Evolutionary conservation across 30 jellyfish, hydroid and myxozoan species (phyloP), one percentile per base, ranked within the genome.

Genomic region (Aurelia aurita complex sp. Pacific): DNA sequence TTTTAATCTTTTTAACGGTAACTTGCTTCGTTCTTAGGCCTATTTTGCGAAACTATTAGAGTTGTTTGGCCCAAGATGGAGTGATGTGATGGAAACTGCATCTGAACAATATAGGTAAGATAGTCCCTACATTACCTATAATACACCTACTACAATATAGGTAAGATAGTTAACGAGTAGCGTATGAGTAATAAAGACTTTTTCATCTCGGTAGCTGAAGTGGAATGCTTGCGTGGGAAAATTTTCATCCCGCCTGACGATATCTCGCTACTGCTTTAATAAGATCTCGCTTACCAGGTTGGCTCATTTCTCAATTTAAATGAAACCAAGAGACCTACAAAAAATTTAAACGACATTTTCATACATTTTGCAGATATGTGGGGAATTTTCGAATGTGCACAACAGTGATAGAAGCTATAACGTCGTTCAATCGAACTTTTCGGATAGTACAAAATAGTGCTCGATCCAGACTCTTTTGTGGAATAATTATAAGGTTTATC

Each of bases 51-150:
- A 74, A 57, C 80, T 85, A 13, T 18, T 64, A 34, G 85, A 85
- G 55, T 59, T 75, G 10, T 85, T 85, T 65, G 94, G 94, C 10
- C 32, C 88, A 18, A 32, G 81, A 40, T 85, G 94, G 94, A 54
- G 79, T 38, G 67, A 33, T 12, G 80, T 85, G 10, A 50, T 85
- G 55, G 73, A 74, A 55, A 67, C 62, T 15, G 94, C 88, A 5
- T 82, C 76, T 9, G 94, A 85, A 54, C 87, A 85, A 50, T 73
- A 77, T 78, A 74, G 83, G 94, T 85, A 66, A 23, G 76, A 23
- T 46, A 15, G 35, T n/a, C 38, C 33, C 17, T 0, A 5, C 10
- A 18, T 9, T 23, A 23, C 29, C 29, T 23, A 23, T 0, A 23
- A 23, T 23, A 23, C 29, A 23, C 29, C 29, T 23, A 23, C 29